Percentiles rank a stretch among this genome's conserved stretches.
Conservation (phyloP, 2,888 invertebrate genomes). For the Cynaeus angustus region DNA sequence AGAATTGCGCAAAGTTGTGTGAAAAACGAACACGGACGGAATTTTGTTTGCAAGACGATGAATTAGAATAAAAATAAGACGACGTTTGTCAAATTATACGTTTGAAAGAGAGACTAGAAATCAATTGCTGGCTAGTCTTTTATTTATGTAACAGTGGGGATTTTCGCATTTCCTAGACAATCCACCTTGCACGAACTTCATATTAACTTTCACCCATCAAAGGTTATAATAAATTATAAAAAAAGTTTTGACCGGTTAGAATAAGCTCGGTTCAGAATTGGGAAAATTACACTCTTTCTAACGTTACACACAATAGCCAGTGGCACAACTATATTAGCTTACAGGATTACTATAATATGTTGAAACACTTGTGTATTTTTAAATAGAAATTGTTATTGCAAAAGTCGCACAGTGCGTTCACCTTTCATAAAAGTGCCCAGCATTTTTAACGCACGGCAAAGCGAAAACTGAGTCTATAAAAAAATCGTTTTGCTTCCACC, state of each 20-base stretch:
- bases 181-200: slow-evolving; percentile 18
- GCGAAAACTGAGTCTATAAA: no score
- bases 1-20: slow-evolving; percentile 14
- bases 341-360: slow-evolving; percentile 54
- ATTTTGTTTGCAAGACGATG: not conserved
- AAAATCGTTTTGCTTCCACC: no score
- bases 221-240: slow-evolving; percentile 12
- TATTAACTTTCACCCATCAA: slow-evolving; percentile 38
- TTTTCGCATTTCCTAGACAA: slow-evolving; percentile 9
- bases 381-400: slow-evolving; percentile 68
- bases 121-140: not conserved
- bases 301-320: slow-evolving; percentile 28
- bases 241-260: no score
- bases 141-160: not conserved
- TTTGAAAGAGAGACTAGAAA: no score
- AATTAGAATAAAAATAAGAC: no score
- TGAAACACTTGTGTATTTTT: slow-evolving; percentile 64
- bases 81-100: no score
- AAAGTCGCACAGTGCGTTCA: slow-evolving; percentile 62
- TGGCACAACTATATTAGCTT: slow-evolving; percentile 42
- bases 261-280: not conserved
- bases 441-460: slow-evolving; percentile 46
- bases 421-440: slow-evolving; percentile 54
- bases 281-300: slow-evolving; percentile 16
- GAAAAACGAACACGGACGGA: slow-evolving; percentile 1